phyloP scores from a whole-genome alignment of 2,797 vertebrate species.

The Spheniscus humboldti region DNA sequence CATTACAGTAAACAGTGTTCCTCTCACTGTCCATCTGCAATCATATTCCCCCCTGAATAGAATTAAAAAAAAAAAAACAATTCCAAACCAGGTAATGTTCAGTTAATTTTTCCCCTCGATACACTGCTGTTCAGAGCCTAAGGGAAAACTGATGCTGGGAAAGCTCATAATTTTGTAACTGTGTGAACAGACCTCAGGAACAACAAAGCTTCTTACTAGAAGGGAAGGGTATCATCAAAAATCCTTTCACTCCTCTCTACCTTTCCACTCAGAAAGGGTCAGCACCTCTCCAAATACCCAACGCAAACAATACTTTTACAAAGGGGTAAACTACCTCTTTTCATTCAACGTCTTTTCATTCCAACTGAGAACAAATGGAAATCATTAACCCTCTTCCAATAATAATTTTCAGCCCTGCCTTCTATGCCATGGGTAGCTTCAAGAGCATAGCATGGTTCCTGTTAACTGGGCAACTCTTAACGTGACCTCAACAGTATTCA shows the following conservation, averaged over 20 bases:
- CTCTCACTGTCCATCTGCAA: background rate
- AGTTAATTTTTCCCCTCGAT: background rate
- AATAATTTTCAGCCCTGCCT: background rate
- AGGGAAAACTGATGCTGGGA: background rate
- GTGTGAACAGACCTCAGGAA: background rate
- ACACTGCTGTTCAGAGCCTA: background rate
- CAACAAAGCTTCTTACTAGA: background rate
- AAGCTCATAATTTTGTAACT: background rate
- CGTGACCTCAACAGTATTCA: background rate
- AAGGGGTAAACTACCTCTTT: background rate
- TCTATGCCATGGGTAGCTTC: background rate
- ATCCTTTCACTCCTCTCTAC: background rate
- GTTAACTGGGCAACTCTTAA: background rate
- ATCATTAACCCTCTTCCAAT: background rate
- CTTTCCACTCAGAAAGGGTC: background rate
- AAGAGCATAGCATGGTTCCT: background rate
- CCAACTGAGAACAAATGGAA: background rate
- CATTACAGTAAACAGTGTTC: background rate
- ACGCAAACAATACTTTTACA: background rate
- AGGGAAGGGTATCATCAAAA: background rate
- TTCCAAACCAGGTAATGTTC: background rate
- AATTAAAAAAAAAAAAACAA: background rate
- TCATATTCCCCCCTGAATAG: rapidly evolving
- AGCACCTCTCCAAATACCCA: background rate
- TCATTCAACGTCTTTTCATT: background rate